Evolutionary conservation across 2,797 vertebrate genomes (phyloP), one percentile per base, ranked within the genome.

Genomic region (Apogon hyalosoma): DNA sequence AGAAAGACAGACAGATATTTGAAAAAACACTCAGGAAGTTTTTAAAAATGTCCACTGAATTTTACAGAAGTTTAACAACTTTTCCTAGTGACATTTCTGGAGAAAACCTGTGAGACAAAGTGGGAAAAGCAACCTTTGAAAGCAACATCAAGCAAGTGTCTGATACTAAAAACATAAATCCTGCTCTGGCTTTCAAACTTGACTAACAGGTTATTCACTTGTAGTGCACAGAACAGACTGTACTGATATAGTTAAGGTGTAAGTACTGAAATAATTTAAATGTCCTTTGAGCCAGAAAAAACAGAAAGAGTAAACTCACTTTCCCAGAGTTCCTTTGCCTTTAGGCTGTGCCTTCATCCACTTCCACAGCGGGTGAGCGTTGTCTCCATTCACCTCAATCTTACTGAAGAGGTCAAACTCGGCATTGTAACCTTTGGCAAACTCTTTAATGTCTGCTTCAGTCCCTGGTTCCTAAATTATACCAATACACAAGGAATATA

Each of bases 291-390:
- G 24, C 24, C 0, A 11, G 4, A 60, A 52, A 45, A 28, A 28
- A 28, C 24, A 28, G 19, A n/a, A 24, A 24, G 21, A 28, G 24
- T 28, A 2, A 18, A 92, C 94, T 85, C 51, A 95, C 94, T 98
- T 98, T 81, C 95, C 96, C 62, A 99, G 15, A 3, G 81, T 92
- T 61, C 98, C 98, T 49, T 85, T 95, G 21, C 98, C 98, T 66
- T 97, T 95, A 9, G 97, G 97, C 87, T 99, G 98, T 0, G 90
- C 90, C 73, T 99, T 99, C 96, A 99, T 92, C 98, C 98, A 99
- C 75, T 96, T 98, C 96, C 96, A 99, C 28, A 99, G 92, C 0
- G 96, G 97, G 80, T 96, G 96, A 28, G 97, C 96, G 0, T 85
- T 55, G 0, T 97, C 96, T n/a, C 96, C 96, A 0, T 99, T 99